Base-by-base conservation (phyloP, 2,797 vertebrate genomes). In the Coregonus suidteri region DNA sequence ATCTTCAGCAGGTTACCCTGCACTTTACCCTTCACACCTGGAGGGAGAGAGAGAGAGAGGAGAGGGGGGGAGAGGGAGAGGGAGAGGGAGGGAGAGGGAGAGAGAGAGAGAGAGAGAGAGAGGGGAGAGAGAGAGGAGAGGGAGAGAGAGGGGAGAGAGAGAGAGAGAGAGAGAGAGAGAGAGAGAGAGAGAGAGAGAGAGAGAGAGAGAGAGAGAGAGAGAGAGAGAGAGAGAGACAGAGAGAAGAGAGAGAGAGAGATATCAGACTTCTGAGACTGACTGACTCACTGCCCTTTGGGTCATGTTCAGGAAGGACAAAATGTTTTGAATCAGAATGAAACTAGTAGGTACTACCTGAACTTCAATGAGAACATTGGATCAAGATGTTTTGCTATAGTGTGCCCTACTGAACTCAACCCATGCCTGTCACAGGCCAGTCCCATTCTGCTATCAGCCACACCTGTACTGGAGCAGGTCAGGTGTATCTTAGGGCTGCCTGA, bases 1-100 rank as follows among this genome's bases (percentile, higher is more conserved):
- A 99, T 97, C 91, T 98, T 98, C 86, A 99, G 97, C 80, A 99
- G 91, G 85, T 99, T 99, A 80, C 97, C 98, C 84, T 99, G 97
- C 78, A 98, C 93, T 67, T 98, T 98, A 31, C 97, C 97, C 88
- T 97, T 99, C 80, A 98, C 97, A 56, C 97, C 98, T 98, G 88
- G 15, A 18, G 15, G 3, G 5, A 16, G 53, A 0, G 15, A 14
- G 51, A 4, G 15, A 52, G 3, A 16, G 14, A 3, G 14, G 47
- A 11, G 13, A 15, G 52, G 13, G 7, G 1, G 52, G 15, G 52
- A 15, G 54, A 41, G 41, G 0, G 41, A 9, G 41, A 11, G 7
- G 3, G 25, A 13, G 59, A 5, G 59, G 4, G 53, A 59, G 56
- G 0, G n/a, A 0, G 15, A 25, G 25, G 25, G 25, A 1, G 25